Base-by-base conservation (phyloP, 2,888 invertebrate genomes). In the Heteromurus nitidus region DNA sequence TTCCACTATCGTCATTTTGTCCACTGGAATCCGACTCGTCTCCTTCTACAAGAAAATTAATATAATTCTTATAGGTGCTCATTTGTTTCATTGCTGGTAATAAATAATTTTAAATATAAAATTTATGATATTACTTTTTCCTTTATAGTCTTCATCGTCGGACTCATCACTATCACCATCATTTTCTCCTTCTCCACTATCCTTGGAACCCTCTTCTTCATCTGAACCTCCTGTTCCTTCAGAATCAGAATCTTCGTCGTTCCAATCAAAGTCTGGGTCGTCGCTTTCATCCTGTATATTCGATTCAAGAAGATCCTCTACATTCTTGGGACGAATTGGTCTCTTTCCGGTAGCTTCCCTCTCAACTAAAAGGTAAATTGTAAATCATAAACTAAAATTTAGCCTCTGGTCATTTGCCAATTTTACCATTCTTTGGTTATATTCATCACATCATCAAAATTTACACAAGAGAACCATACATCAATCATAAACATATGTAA, bases 91-190 rank as follows among this genome's bases (percentile, higher is more conserved):
- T n/a, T n/a, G n/a, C n/a, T n/a, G n/a, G n/a, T n/a, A n/a, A n/a
- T n/a, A n/a, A n/a, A n/a, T n/a, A n/a, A n/a, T n/a, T n/a, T n/a
- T n/a, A n/a, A n/a, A n/a, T n/a, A n/a, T n/a, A n/a, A n/a, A n/a
- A n/a, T n/a, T n/a, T n/a, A n/a, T n/a, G n/a, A 36, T 13, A 9
- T 11, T 5, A 36, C 42, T 36, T 64, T 69, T 77, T 22, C 60
- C 62, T 73, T 31, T 74, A 31, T 82, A 82, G 64, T 73, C 73
- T 64, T 69, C 79, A 62, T 82, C 80, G 86, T 85, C 87, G 74
- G 88, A 87, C 36, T 91, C 92, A 87, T 92, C 93, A 86, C 93
- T 92, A 62, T 93, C 93, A 87, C 94, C 93, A 82, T 93, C 91
- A 87, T 94, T 93, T 85, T 93, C 93, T 7, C 95, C 95, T 89